Base-by-base conservation (phyloP, 2,113 vertebrate species). In the Xiphophorus couchianus region DNA sequence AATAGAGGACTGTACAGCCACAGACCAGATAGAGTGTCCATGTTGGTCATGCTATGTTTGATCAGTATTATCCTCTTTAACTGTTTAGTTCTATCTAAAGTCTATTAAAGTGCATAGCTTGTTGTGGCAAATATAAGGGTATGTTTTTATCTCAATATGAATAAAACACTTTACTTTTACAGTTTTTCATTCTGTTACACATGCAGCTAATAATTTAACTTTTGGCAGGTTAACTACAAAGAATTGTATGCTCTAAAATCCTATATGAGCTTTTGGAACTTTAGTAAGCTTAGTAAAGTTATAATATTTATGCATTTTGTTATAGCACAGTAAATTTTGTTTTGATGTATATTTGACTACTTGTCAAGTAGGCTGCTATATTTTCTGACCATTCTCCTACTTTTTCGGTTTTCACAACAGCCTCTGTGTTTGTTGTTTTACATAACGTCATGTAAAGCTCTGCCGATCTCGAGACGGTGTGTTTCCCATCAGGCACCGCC, bases 401-500 rank as follows among this genome's bases (percentile, higher is more conserved):
- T 86, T 82, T 5, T 77, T 61, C n/a, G 76, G 70, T 85, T 82
- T 88, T 90, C 78, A 84, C 84, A 88, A 84, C 88, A 85, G 73
- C 31, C 33, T 61, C 64, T 73, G 69, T 88, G 87, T 92, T 92
- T 91, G 89, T 93, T 92, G 82, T 89, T 76, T 90, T 89, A 87
- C 84, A 84, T 93, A 90, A 94, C 80, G 89, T 91, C 85, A 88
- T 68, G 63, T 58, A 42, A 77, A 83, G 78, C 89, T 77, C 66
- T 69, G 71, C 87, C 81, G 84, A 82, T 85, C 74, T 87, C 70
- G 48, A 61, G 39, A 63, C 61, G 64, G 77, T 80, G 63, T 62
- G 61, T 87, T 95, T 95, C 92, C 93, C 91, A 94, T 86, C 88
- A 95, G 61, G 71, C 35, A 17, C 86, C 91, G 89, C 90, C 94